Percentiles rank a stretch among this genome's conserved stretches.
Evolutionary conservation across 2,888 invertebrate genomes (phyloP).

Genomic region (Tenthredo notha): DNA sequence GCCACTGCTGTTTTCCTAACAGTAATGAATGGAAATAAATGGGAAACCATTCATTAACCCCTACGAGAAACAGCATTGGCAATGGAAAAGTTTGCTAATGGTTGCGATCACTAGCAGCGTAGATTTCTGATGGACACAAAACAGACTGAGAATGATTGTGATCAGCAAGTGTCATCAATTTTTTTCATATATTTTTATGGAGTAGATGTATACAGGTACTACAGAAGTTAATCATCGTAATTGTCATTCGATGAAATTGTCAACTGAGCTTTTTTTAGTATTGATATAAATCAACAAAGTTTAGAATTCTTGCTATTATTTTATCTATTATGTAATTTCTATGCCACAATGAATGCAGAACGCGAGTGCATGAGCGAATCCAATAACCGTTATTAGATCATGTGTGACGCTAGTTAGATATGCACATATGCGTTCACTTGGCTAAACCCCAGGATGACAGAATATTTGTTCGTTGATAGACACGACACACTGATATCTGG

Average conservation of each 20-base stretch:
- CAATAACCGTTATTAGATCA: no score
- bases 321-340: no score
- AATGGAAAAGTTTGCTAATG: background rate
- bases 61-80: background rate
- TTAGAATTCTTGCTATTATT: no score
- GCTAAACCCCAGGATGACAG: no score
- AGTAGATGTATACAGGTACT: background rate
- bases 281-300: no score
- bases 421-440: no score
- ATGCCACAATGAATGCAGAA: no score
- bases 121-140: background rate
- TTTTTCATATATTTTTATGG: background rate
- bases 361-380: no score
- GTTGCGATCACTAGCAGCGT: background rate
- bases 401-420: no score
- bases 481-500: no score
- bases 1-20: background rate
- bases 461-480: no score
- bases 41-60: background rate
- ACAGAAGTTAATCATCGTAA: background rate
- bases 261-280: background rate
- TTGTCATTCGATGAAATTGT: background rate
- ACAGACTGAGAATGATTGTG: background rate
- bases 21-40: background rate
- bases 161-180: background rate